Conservation (phyloP, 2,113 vertebrate genomes). For the Ameiurus melas region DNA sequence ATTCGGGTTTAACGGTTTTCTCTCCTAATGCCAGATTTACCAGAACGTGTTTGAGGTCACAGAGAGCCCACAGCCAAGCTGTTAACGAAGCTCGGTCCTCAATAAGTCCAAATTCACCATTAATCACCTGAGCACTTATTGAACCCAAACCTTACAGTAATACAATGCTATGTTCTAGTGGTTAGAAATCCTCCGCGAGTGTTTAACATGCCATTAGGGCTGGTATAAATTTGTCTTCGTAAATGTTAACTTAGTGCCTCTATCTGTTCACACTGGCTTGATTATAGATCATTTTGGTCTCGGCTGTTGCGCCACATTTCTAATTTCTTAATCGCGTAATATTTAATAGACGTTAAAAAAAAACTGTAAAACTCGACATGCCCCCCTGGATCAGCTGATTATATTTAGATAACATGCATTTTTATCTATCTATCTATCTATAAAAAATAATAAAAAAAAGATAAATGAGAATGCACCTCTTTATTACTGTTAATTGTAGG, state of each 20-base stretch:
- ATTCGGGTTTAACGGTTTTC: no score
- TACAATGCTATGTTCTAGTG: background rate
- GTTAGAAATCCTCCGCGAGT: background rate
- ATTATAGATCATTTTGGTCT: background rate
- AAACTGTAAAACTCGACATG: no score
- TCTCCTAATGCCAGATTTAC: background rate
- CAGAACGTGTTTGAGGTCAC: background rate
- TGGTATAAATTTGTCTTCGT: no score
- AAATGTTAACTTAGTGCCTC: background rate
- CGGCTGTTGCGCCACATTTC: no score
- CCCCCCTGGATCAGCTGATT: no score
- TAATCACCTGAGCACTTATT: background rate
- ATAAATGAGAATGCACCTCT: background rate
- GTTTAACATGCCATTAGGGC: no score
- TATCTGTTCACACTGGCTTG: background rate
- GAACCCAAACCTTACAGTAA: background rate
- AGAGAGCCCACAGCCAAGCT: background rate
- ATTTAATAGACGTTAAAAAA: background rate
- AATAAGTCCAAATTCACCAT: background rate
- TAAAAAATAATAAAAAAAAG: no score
- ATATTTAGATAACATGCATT: no score
- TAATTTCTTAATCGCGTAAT: background rate
- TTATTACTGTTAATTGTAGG: background rate
- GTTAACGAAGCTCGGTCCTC: background rate
- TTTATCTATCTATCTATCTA: background rate